These are phyloP conservation scores for Caenorhabditis virilis DNA, from an alignment of 2,888 invertebrate genomes.

Conservation along the genomic window DNA sequence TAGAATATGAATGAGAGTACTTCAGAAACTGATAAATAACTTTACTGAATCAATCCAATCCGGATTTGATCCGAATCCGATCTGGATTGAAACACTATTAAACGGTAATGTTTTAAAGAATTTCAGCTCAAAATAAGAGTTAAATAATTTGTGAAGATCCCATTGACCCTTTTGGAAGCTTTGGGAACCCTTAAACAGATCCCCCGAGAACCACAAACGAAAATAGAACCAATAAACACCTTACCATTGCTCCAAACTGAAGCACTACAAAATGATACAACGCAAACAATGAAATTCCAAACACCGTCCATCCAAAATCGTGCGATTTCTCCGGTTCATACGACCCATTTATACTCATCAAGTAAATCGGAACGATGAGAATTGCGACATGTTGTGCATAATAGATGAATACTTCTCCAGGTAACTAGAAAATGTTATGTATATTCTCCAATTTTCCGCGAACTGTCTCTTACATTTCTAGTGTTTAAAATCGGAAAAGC, in stretches of 20 bases:
- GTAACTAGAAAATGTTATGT: slow-evolving; percentile 75
- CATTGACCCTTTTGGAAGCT: too few species aligned
- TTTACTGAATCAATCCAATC: too few species aligned
- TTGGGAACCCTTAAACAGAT: too few species aligned
- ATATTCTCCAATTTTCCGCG: neutral
- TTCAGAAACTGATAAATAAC: too few species aligned
- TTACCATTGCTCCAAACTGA: slow-evolving; percentile 76
- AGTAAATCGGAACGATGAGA: slow-evolving; percentile 90
- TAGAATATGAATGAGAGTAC: too few species aligned
- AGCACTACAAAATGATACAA: slow-evolving; percentile 84
- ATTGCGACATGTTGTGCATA: slow-evolving; percentile 95
- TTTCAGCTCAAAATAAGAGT: too few species aligned
- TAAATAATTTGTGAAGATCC: too few species aligned
- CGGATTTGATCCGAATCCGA: too few species aligned
- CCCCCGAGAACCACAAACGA: too few species aligned
- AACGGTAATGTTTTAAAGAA: too few species aligned
- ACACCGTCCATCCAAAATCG: slow-evolving; percentile 69
- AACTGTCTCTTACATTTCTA: slow-evolving; percentile 76
- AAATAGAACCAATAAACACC: slow-evolving; percentile 2
- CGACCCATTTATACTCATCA: slow-evolving; percentile 84
- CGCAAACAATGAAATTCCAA: slow-evolving; percentile 81
- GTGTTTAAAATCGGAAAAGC: slow-evolving; percentile 93
- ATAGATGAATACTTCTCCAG: slow-evolving; percentile 88
- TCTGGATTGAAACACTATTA: too few species aligned
- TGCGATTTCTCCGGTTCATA: slow-evolving; percentile 49